Base-by-base conservation (phyloP, 2,888 invertebrate genomes). In the Hemithea aestivaria region DNA sequence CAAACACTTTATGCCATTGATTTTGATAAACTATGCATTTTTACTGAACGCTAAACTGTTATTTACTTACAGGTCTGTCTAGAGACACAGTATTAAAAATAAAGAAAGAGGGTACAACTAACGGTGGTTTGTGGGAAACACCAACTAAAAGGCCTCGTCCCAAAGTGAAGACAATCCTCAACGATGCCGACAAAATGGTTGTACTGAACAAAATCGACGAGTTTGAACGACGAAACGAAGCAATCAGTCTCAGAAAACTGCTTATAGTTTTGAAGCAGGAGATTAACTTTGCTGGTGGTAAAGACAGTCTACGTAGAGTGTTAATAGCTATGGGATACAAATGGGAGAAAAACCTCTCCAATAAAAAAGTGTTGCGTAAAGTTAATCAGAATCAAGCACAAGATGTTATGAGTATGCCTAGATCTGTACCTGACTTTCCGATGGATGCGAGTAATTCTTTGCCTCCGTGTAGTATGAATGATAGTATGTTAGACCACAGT, bases 171-270 rank as follows among this genome's bases (percentile, higher is more conserved):
- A 42, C 41, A 4, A 29, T 42, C 16, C 36, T 42, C 1, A 42
- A 42, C 9, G 41, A 42, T n/a, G 41, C 41, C 4, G 41, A 42
- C 23, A 36, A 42, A 34, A 33, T 42, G 36, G 41, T 42, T 8
- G 26, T 42, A 3, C 25, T 42, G 3, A 42, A 42, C 20, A 42
- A 42, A 37, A 36, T 42, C 6, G 41, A 42, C 5, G 41, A 42
- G 10, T 42, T 42, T 10, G 41, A 42, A 7, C 10, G 41, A 23
- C 28, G 41, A 23, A 42, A 42, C 8, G 41, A 42, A 23, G 41
- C 41, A 9, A 42, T 42, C 10, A 42, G 41, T 6, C 10, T 42
- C n/a, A 33, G 41, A 10, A 42, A 42, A 7, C 20, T 42, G n/a
- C 36, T 42, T 5, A 42, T 42, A 9, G 32, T 42, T 7, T 27